These are phyloP conservation scores for Percina caprodes DNA, from an alignment of 2,113 vertebrate species.

Conservation along the genomic window DNA sequence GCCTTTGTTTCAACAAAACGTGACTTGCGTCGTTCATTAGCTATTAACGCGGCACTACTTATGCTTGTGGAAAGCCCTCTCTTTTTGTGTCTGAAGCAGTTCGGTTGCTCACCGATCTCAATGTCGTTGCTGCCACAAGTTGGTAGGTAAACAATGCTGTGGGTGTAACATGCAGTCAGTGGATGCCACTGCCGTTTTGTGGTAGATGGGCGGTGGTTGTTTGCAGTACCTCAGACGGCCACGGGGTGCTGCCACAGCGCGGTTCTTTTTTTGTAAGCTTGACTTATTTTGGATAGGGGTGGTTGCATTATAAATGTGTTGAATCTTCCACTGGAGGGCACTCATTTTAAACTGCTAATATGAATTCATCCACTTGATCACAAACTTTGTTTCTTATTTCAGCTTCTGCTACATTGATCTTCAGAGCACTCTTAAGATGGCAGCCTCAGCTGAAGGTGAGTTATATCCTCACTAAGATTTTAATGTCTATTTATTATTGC, in stretches of 20 bases:
- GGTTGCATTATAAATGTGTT: background rate
- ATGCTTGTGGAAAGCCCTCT: background rate
- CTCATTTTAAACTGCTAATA: background rate
- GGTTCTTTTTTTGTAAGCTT: background rate
- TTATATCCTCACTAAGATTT: background rate
- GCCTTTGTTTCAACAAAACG: constrained; percentile 57
- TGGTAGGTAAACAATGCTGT: constrained; percentile 32
- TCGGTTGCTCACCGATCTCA: background rate
- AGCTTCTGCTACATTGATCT: constrained; percentile 44
- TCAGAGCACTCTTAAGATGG: constrained; percentile 71
- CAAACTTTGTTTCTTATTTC: background rate
- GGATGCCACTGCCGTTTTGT: constrained; percentile 25
- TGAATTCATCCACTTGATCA: background rate
- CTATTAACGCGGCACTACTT: background rate
- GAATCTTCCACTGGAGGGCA: constrained; percentile 44
- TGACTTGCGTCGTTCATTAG: background rate
- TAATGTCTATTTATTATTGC: background rate
- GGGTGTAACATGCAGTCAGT: constrained; percentile 7
- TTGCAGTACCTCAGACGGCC: constrained; percentile 41
- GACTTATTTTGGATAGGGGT: background rate
- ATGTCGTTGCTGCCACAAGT: constrained; percentile 7
- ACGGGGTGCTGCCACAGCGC: constrained; percentile 13
- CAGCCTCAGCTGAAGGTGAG: constrained; percentile 71
- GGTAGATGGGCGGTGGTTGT: constrained; percentile 79
- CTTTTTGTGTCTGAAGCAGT: too few relatives aligned